Evolutionary conservation across 2,797 vertebrate genomes (phyloP).

Genomic region (Erpetoichthys calabaricus): DNA sequence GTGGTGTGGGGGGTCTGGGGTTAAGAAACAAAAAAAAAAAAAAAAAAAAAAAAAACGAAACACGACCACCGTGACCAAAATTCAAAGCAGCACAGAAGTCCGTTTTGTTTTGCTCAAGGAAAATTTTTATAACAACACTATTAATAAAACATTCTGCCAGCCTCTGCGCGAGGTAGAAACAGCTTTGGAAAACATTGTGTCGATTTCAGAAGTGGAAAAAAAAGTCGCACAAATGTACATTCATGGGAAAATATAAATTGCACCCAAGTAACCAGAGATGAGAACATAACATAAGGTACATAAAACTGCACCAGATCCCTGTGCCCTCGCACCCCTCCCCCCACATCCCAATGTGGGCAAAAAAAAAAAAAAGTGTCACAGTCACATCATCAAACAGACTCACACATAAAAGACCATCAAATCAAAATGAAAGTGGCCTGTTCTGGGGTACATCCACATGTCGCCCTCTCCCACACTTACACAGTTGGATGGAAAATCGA

Average conservation of each 20-base stretch:
- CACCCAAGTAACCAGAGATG: neutral
- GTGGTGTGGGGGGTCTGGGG: too few relatives aligned
- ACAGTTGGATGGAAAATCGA: too few relatives aligned
- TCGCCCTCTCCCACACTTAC: too few relatives aligned
- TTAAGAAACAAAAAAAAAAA: too few relatives aligned
- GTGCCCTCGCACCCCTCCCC: neutral
- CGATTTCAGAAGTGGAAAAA: neutral
- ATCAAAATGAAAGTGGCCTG: too few relatives aligned
- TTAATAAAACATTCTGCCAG: neutral
- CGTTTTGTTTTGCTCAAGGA: neutral
- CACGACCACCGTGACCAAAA: too few relatives aligned
- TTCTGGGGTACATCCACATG: too few relatives aligned
- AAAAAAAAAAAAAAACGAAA: too few relatives aligned
- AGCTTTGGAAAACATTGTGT: neutral
- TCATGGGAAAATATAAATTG: neutral
- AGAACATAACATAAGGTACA: neutral
- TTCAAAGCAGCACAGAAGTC: neutral
- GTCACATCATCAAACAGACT: neutral
- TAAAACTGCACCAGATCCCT: neutral
- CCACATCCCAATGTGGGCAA: neutral
- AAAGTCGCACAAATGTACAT: neutral
- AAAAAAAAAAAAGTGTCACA: constrained; percentile 1
- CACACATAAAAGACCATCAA: too few relatives aligned
- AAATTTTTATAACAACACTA: neutral
- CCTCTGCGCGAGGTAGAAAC: neutral